A percentile compares a stretch with the other conserved stretches of the same genome.
These are phyloP conservation scores for Dryas iulia DNA, from an alignment of 1,140 invertebrate species.

Conservation along the genomic window DNA sequence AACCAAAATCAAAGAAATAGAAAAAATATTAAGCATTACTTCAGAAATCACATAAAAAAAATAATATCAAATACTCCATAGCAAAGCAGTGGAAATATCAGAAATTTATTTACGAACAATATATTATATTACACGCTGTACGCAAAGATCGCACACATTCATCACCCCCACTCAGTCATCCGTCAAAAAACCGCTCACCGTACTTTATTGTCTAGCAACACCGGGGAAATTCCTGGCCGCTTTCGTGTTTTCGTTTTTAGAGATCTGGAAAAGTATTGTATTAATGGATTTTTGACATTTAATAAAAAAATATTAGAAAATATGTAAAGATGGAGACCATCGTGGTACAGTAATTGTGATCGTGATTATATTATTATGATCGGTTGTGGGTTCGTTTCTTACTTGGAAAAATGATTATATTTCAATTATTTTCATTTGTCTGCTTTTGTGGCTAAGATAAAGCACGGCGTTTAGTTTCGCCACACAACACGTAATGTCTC, in stretches of 20 bases:
- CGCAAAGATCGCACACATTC: conserved; percentile 34
- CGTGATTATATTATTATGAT: too few species aligned
- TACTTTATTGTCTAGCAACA: conserved; percentile 59
- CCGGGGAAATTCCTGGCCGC: conserved; percentile 33
- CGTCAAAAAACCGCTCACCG: conserved; percentile 60
- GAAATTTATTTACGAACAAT: conserved; percentile 27
- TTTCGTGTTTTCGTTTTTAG: conserved; percentile 26
- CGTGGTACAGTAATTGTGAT: too few species aligned
- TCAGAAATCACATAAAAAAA: not conserved
- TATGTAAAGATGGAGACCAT: too few species aligned
- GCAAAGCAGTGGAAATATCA: conserved; percentile 4
- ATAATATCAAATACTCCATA: not conserved
- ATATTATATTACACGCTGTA: conserved; percentile 12
- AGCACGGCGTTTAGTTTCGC: too few species aligned
- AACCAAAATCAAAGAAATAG: too few species aligned
- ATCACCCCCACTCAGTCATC: conserved; percentile 55
- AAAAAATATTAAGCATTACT: not conserved
- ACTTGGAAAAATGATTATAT: too few species aligned
- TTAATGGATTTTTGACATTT: too few species aligned
- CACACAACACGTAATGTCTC: too few species aligned
- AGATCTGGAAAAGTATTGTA: not conserved
- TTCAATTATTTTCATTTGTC: too few species aligned
- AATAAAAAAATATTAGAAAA: too few species aligned
- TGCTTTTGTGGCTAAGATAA: too few species aligned
- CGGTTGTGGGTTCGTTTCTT: too few species aligned